phyloP scores from a whole-genome alignment of 2,888 invertebrate genomes.

The Anarsia innoxiella region DNA sequence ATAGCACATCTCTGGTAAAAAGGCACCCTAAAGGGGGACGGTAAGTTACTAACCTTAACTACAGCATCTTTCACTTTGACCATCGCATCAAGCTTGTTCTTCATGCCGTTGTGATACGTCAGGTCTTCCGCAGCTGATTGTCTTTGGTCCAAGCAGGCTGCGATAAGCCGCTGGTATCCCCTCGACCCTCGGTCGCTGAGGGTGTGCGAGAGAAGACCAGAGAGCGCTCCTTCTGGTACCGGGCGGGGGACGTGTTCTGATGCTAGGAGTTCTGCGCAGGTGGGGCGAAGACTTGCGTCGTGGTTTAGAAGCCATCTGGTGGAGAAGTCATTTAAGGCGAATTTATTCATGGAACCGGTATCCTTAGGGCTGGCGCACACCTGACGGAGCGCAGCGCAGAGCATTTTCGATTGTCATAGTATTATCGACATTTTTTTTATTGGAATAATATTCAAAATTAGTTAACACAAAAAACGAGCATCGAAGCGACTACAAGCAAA shows the following conservation, averaged over 20 bases:
- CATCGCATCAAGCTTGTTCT: constrained; percentile 30
- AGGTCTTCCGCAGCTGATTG: constrained; percentile 82
- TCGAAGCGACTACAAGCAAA: too few species aligned
- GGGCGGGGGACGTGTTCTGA: constrained; percentile 91
- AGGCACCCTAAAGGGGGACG: too few species aligned
- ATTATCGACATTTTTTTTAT: too few species aligned
- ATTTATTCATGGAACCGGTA: too few species aligned
- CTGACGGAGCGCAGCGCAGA: too few species aligned
- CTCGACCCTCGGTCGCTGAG: constrained; percentile 79
- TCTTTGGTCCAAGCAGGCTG: constrained; percentile 64
- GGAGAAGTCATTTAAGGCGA: too few species aligned
- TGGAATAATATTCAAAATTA: too few species aligned
- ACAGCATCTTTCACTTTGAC: constrained; percentile 40
- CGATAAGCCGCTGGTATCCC: constrained; percentile 44
- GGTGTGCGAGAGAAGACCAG: constrained; percentile 87
- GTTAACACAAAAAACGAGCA: too few species aligned
- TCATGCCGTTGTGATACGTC: constrained; percentile 80
- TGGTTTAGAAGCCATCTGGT: constrained; percentile 85
- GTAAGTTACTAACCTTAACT: constrained; percentile 44
- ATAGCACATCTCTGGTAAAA: too few species aligned
- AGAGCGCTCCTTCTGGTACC: constrained; percentile 89
- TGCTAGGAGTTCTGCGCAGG: constrained; percentile 87
- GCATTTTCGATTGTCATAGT: too few species aligned
- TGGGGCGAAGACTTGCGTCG: constrained; percentile 87
- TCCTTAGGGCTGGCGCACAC: too few species aligned